These are phyloP conservation scores for Microcaecilia unicolor DNA, from an alignment of 2,797 vertebrate genomes.

Conservation along the genomic window DNA sequence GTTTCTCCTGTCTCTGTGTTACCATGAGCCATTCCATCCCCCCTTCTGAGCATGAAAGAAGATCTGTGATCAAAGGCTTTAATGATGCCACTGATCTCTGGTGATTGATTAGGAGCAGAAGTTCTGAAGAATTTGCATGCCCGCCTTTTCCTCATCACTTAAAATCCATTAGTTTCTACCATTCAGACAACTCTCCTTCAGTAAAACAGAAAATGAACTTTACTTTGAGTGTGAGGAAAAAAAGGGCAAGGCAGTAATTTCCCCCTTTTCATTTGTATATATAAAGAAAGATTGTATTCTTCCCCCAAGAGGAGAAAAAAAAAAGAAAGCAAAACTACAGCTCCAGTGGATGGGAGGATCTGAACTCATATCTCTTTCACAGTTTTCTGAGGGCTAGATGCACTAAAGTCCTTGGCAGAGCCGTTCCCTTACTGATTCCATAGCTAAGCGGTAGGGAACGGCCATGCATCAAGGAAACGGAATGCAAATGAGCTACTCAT, in stretches of 20 bases:
- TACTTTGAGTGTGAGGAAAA: background rate
- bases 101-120: slow-evolving; percentile 90
- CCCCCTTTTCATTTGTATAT: no score
- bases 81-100: slow-evolving; percentile 80
- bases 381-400: no score
- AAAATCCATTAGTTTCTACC: slow-evolving; percentile 38
- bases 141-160: slow-evolving; percentile 41
- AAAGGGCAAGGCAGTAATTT: background rate
- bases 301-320: no score
- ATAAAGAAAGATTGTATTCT: no score
- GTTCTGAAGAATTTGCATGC: slow-evolving; percentile 51
- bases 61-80: slow-evolving; percentile 83
- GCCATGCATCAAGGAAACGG: no score
- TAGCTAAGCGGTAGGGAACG: no score
- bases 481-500: no score
- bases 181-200: slow-evolving; percentile 15
- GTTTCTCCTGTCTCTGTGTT: slow-evolving; percentile 37
- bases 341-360: no score
- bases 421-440: no score
- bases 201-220: background rate
- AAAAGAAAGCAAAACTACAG: no score
- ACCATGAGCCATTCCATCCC: slow-evolving; percentile 35
- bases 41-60: slow-evolving; percentile 66
- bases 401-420: no score
- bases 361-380: no score